Evolutionary conservation across 2,888 invertebrate genomes (phyloP).

Genomic region (Caenorhabditis wallacei): DNA sequence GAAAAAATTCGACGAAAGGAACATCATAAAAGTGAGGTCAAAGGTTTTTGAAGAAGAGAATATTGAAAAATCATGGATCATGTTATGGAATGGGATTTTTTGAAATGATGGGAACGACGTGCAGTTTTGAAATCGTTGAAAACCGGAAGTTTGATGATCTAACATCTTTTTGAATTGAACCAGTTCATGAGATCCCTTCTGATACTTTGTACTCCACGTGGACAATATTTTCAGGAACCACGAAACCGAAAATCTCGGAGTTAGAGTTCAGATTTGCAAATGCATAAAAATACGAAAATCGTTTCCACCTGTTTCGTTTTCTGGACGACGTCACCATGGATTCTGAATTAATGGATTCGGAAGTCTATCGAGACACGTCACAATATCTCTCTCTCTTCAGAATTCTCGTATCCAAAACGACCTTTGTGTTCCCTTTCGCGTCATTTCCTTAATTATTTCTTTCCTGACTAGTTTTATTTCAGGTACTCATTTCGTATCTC

Average conservation of each 20-base stretch:
- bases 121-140: not conserved
- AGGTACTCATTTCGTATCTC: not conserved
- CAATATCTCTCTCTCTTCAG: too few species aligned
- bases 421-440: not conserved
- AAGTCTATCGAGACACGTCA: not conserved
- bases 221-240: too few species aligned
- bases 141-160: not conserved
- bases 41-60: conserved; percentile 12
- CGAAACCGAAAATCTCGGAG: not conserved
- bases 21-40: conserved; percentile 10
- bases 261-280: conserved; percentile 20
- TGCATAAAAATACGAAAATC: conserved; percentile 5
- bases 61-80: not conserved
- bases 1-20: not conserved
- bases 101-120: not conserved
- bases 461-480: conserved; percentile 5
- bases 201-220: too few species aligned
- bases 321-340: conserved; percentile 1
- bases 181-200: too few species aligned
- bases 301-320: conserved; percentile 33
- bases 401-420: not conserved
- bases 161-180: not conserved
- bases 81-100: not conserved
- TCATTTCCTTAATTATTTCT: conserved; percentile 2
- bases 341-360: not conserved